A percentile compares a stretch with the other conserved stretches of the same genome.
Evolutionary conservation across 2,113 vertebrate species (phyloP).

Genomic region (Phalacrocorax aristotelis): DNA sequence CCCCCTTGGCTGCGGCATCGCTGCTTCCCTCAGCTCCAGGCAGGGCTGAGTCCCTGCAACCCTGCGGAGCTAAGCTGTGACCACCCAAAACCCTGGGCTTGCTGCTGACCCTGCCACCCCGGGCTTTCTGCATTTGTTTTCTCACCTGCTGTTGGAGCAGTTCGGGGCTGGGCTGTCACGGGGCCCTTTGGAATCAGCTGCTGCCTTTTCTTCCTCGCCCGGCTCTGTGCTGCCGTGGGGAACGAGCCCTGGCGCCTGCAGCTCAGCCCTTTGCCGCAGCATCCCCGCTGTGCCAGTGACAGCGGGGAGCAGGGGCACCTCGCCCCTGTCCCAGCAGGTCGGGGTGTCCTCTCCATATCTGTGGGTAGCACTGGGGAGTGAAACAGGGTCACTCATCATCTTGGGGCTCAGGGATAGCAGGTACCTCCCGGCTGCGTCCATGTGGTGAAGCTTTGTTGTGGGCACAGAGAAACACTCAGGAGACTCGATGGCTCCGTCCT

Average conservation of each 20-base stretch:
- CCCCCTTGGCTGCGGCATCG: fast-evolving
- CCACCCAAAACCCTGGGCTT: not conserved
- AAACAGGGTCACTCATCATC: fast-evolving
- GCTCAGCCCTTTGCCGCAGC: not conserved
- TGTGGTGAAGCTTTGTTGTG: not conserved
- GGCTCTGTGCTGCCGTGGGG: fast-evolving
- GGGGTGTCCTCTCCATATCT: not conserved
- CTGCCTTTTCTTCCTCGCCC: not conserved
- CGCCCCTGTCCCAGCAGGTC: fast-evolving
- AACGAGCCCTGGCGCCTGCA: not conserved
- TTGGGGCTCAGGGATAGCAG: not conserved
- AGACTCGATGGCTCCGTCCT: not conserved
- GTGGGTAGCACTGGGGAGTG: fast-evolving
- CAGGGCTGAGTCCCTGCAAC: not conserved
- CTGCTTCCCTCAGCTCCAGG: not conserved
- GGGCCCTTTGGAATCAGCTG: not conserved
- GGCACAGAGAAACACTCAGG: fast-evolving
- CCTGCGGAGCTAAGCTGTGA: fast-evolving
- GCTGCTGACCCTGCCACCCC: fast-evolving
- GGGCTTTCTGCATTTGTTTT: not conserved
- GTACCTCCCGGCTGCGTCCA: fast-evolving
- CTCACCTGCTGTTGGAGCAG: not conserved
- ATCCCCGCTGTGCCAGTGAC: fast-evolving
- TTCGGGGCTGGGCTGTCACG: fast-evolving
- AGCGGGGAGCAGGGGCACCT: not conserved